Evolutionary conservation across 1,140 invertebrate genomes (phyloP), one percentile per base, ranked within the genome.

Genomic region (Ceratoteleas bidentatus): DNA sequence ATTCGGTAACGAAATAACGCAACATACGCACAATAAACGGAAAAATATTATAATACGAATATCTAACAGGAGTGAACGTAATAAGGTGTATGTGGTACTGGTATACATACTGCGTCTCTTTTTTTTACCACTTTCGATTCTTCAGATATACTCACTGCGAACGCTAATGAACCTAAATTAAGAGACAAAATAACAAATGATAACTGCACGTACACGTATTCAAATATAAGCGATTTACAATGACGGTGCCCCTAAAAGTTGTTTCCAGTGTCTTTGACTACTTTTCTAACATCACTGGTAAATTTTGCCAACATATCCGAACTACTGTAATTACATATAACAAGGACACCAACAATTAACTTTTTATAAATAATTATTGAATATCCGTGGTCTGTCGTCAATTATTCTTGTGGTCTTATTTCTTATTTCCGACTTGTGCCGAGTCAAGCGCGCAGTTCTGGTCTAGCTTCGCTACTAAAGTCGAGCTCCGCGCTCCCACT

Each of bases 331-430:
- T 36, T 36, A 36, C 4, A 36, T 36, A 36, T 6, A 36, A 36
- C 34, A 36, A n/a, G n/a, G 34, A 36, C 9, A 36, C 34, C 34
- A 36, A 9, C 9, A 40, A 40, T 40, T 40, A 40, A 40, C 36
- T 40, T 40, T 40, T 40, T 40, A 40, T 40, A 40, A 40, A 40
- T 40, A 40, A 40, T 40, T 40, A 40, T 40, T 40, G 36, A 40
- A 40, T 40, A 40, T 40, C 36, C 36, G 10, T 11, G 36, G 10
- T 40, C 36, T 40, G 10, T 11, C 10, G 36, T 40, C 36, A 40
- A 40, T 40, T 40, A 40, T 40, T 40, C 36, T 40, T 40, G 36
- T 40, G 36, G 10, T 40, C 36, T 40, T 40, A 40, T 40, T 40
- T 40, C 10, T 40, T 40, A 40, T 40, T 40, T 40, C 36, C 36